phyloP scores from a whole-genome alignment of 2,888 invertebrate species.

The Epistrophe grossulariae region DNA sequence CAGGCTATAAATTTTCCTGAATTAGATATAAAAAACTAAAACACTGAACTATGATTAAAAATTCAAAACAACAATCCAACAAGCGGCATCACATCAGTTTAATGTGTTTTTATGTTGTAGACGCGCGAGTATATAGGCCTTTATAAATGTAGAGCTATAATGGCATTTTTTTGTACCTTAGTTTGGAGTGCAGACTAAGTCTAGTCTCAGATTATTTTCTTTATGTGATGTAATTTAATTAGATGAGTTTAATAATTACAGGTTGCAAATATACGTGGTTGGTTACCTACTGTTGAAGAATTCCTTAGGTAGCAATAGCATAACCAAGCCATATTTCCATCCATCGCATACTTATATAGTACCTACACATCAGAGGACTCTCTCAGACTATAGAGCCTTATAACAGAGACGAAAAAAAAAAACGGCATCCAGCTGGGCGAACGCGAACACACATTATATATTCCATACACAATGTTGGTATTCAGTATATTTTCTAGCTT shows the following conservation, averaged over 20 bases:
- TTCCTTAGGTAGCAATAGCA: constrained; percentile 31
- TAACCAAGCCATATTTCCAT: constrained; percentile 20
- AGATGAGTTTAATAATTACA: constrained; percentile 73
- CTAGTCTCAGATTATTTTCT: constrained; percentile 41
- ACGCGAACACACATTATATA: constrained; percentile 59
- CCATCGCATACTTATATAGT: not conserved
- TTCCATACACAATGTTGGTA: constrained; percentile 57
- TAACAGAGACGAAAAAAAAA: not conserved
- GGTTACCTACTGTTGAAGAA: constrained; percentile 20
- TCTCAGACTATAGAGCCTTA: constrained; percentile 2
- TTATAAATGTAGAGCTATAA: constrained; percentile 20
- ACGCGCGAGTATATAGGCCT: not conserved
- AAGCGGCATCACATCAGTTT: constrained; percentile 34
- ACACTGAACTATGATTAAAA: constrained; percentile 59
- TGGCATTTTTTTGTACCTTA: constrained; percentile 18
- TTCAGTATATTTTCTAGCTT: constrained; percentile 53
- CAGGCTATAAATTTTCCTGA: constrained; percentile 51
- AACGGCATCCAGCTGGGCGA: constrained; percentile 68
- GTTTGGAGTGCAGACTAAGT: constrained; percentile 18
- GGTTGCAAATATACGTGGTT: constrained; percentile 51
- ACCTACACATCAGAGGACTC: not conserved
- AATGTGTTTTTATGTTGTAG: constrained; percentile 29
- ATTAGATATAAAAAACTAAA: constrained; percentile 42
- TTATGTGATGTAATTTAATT: constrained; percentile 67
- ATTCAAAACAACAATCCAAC: constrained; percentile 69